Evolutionary conservation across 2,797 vertebrate species (phyloP).

Genomic region (Odontamblyopus lacepedii): DNA sequence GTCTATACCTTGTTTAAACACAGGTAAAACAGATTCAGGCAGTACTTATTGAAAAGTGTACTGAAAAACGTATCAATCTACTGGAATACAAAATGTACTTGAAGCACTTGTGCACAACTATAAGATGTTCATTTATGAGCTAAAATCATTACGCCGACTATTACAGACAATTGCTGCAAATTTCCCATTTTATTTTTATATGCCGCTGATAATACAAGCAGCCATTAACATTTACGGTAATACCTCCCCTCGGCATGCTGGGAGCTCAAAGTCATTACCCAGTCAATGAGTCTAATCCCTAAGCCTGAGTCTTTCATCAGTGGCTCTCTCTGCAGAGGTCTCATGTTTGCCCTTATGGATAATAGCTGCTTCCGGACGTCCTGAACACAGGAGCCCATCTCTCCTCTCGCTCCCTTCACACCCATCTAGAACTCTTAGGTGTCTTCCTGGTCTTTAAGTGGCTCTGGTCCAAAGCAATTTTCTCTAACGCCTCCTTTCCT

Average conservation of each 20-base stretch:
- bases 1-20: too few relatives aligned
- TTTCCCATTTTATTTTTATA: slow-evolving; percentile 1
- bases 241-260: slow-evolving; percentile 9
- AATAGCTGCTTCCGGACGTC: slow-evolving; percentile 12
- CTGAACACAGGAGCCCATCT: slow-evolving; percentile 35
- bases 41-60: not conserved
- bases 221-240: slow-evolving; percentile 4
- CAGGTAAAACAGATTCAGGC: too few relatives aligned
- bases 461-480: slow-evolving; percentile 39
- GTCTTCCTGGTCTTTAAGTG: slow-evolving; percentile 47
- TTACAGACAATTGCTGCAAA: not conserved
- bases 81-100: not conserved
- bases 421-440: slow-evolving; percentile 37
- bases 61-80: not conserved
- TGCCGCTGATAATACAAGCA: not conserved
- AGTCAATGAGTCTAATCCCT: slow-evolving; percentile 14
- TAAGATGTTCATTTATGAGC: not conserved
- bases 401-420: slow-evolving; percentile 9
- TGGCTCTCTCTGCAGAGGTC: slow-evolving; percentile 11
- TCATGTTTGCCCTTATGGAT: slow-evolving; percentile 24
- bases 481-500: slow-evolving; percentile 25
- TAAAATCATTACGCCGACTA: not conserved
- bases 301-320: slow-evolving; percentile 6
- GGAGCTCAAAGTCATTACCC: slow-evolving; percentile 17
- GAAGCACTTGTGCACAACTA: not conserved